Percentiles rank a stretch among this genome's conserved stretches.
These are phyloP conservation scores for Micrasema minimum DNA, from an alignment of 1,140 invertebrate species.

Conservation along the genomic window DNA sequence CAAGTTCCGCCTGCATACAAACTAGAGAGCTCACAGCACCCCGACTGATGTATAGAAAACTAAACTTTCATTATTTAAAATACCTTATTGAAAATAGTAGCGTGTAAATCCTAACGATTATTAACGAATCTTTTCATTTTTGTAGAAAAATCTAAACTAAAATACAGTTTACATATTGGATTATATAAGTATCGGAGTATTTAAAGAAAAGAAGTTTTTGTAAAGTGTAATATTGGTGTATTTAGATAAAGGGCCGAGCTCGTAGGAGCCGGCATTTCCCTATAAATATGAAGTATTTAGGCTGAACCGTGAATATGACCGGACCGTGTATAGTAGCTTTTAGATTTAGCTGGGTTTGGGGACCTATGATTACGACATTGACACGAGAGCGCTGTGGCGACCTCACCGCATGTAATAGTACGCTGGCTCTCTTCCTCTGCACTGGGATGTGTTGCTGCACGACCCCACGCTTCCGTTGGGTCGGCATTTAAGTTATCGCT, in stretches of 20 bases:
- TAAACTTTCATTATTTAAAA: slow-evolving; percentile 47
- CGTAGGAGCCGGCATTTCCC: slow-evolving; percentile 34
- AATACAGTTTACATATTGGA: slow-evolving; percentile 51
- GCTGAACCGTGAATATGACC: slow-evolving; percentile 35
- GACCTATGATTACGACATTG: too few relatives aligned
- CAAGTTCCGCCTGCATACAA: not conserved
- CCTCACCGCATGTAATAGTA: slow-evolving; percentile 33
- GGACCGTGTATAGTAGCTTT: slow-evolving; percentile 53
- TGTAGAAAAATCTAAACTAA: slow-evolving; percentile 54
- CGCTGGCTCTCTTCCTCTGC: slow-evolving; percentile 39
- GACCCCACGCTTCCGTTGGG: too few relatives aligned
- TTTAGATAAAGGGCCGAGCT: slow-evolving; percentile 42
- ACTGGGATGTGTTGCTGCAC: not conserved
- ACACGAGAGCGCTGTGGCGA: slow-evolving; percentile 8
- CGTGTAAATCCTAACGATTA: slow-evolving; percentile 50
- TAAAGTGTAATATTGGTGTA: slow-evolving; percentile 55
- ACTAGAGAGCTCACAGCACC: slow-evolving; percentile 32
- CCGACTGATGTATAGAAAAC: slow-evolving; percentile 54
- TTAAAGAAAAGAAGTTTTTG: slow-evolving; percentile 50
- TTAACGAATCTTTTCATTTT: slow-evolving; percentile 53
- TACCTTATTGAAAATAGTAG: slow-evolving; percentile 52
- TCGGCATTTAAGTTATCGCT: too few relatives aligned
- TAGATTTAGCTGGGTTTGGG: slow-evolving; percentile 53
- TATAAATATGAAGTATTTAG: slow-evolving; percentile 43
- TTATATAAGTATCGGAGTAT: slow-evolving; percentile 49